Base-by-base conservation (phyloP, 1,140 invertebrate species). In the Acromyrmex charruanus region DNA sequence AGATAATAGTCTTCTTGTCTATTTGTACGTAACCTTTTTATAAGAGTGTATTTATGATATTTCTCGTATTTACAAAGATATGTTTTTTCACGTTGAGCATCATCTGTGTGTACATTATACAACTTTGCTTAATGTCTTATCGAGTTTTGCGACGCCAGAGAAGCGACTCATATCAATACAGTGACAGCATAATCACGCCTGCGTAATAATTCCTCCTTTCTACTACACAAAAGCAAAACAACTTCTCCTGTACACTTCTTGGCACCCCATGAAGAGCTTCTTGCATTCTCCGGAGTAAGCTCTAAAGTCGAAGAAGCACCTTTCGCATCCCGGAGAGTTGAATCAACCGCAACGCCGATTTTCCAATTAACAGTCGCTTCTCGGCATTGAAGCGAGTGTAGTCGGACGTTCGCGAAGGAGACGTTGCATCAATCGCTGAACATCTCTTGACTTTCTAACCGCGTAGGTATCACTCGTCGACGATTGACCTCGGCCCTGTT, bases 401-500 rank as follows among this genome's bases (percentile, higher is more conserved):
- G 21, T 28, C 49, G 68, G 49, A 55, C 14, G 28, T n/a, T 12
- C 12, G 16, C 69, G 87, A 69, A 77, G 69, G 61, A 65, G 65
- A 84, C 49, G 59, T 66, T 31, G 68, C 77, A 87, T 87, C 79
- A 69, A 89, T 89, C 59, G 53, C 81, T 85, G 25, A 85, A 53
- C 69, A 63, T 71, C 49, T 80, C 68, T 16, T 14, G 69, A 74
- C 86, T 90, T 61, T 65, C 74, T 65, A 55, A 80, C 35, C 53
- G 72, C 53, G 66, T 61, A 87, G 88, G 89, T 89, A 89, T 87
- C 81, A 66, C 69, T 28, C 63, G 49, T 80, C 53, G 49, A 81
- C 85, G 59, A 18, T 65, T 87, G 88, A 89, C 89, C 89, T 80
- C 85, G 85, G 35, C 66, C 65, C 25, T 77, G 86, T 69, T 71